Percentiles rank a stretch among this genome's conserved stretches.
Evolutionary conservation across 2,888 invertebrate genomes (phyloP).

Genomic region (Drosophila prostipennis): DNA sequence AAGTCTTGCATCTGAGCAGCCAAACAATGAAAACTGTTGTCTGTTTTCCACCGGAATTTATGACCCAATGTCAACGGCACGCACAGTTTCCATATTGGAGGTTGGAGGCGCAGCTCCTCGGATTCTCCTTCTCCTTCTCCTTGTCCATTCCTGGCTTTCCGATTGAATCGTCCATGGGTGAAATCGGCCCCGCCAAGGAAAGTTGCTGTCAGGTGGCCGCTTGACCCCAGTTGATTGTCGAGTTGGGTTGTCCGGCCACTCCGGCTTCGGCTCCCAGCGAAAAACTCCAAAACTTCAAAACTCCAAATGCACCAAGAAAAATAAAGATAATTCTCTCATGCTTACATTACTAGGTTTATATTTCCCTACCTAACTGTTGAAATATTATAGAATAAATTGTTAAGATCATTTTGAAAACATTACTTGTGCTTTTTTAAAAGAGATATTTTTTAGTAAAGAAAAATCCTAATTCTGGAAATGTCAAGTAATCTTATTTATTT

Average conservation of each 20-base stretch:
- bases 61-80: conserved; percentile 65
- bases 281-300: conserved; percentile 1
- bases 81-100: conserved; percentile 38
- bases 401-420: too few relatives aligned
- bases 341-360: too few relatives aligned
- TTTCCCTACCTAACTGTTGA: neutral
- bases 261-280: neutral
- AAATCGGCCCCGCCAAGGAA: conserved; percentile 58
- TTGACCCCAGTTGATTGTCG: conserved; percentile 45
- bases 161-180: conserved; percentile 65
- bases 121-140: neutral
- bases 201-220: conserved; percentile 53
- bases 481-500: too few relatives aligned
- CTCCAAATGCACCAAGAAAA: neutral
- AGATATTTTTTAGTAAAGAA: too few relatives aligned
- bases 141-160: conserved; percentile 27
- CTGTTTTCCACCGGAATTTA: conserved; percentile 59
- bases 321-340: neutral
- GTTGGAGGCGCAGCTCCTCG: conserved; percentile 3
- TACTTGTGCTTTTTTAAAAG: too few relatives aligned
- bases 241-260: conserved; percentile 21
- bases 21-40: conserved; percentile 67
- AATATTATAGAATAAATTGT: too few relatives aligned
- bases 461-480: too few relatives aligned
- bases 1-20: conserved; percentile 39